Conservation (phyloP, 2,888 invertebrate genomes). For the Slavum lentiscoides region DNA sequence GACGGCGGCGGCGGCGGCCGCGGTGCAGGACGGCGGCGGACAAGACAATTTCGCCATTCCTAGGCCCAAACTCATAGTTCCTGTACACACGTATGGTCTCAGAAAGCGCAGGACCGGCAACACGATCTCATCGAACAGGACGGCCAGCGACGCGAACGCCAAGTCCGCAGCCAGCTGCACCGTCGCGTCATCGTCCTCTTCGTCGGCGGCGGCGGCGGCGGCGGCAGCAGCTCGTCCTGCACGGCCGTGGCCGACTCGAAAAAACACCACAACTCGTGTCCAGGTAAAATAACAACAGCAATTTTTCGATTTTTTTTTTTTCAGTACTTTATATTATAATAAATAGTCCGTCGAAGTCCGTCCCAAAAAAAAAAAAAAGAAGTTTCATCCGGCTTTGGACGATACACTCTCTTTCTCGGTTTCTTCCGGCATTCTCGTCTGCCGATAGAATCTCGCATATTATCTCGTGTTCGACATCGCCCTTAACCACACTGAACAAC, state of each 20-base stretch:
- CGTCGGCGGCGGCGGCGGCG: too few relatives aligned
- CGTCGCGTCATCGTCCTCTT: slow-evolving; percentile 29
- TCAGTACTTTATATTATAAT: too few relatives aligned
- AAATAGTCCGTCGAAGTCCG: too few relatives aligned
- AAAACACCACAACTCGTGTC: slow-evolving; percentile 58
- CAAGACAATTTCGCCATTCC: slow-evolving; percentile 75
- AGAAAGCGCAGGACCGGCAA: slow-evolving; percentile 81
- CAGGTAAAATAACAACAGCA: slow-evolving; percentile 55
- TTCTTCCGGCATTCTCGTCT: too few relatives aligned
- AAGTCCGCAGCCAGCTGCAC: slow-evolving; percentile 24
- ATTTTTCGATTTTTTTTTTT: too few relatives aligned
- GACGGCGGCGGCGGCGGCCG: background rate
- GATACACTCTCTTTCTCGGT: too few relatives aligned
- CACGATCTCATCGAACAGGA: slow-evolving; percentile 56
- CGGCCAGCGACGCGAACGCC: slow-evolving; percentile 55
- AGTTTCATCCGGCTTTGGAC: too few relatives aligned
- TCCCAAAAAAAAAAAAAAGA: too few relatives aligned
- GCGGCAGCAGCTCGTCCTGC: slow-evolving; percentile 58
- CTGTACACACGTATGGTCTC: slow-evolving; percentile 83
- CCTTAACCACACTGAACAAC: too few relatives aligned
- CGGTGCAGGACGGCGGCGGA: background rate
- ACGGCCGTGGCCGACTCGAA: slow-evolving; percentile 54
- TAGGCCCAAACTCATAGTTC: slow-evolving; percentile 82
- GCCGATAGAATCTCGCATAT: too few relatives aligned
- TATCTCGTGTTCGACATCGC: too few relatives aligned